Conservation (phyloP, 2,797 vertebrate genomes). For the Artibeus lituratus region DNA sequence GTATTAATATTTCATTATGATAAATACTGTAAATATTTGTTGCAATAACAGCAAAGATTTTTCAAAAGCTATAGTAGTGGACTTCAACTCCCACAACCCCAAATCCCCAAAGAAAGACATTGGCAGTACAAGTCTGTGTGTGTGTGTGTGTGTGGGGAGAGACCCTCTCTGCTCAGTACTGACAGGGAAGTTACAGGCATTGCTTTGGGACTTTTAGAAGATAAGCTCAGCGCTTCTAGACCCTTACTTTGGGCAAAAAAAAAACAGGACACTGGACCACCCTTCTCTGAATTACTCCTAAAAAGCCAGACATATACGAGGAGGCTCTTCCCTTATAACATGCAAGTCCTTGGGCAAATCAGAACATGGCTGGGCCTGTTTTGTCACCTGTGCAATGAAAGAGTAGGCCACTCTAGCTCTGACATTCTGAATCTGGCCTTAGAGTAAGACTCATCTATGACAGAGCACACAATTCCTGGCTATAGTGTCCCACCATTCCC, state of each 20-base stretch:
- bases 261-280: background rate
- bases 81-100: background rate
- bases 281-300: background rate
- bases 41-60: background rate
- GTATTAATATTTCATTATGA: background rate
- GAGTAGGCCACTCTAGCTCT: background rate
- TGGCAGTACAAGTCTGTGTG: fast-evolving
- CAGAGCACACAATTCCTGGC: fast-evolving
- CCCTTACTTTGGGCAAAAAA: background rate
- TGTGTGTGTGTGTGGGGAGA: too few relatives aligned
- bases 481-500: fast-evolving
- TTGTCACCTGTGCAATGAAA: background rate
- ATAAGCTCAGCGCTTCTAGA: background rate
- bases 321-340: background rate
- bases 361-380: background rate
- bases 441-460: background rate
- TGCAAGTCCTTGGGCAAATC: background rate
- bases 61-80: background rate
- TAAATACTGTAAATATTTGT: background rate
- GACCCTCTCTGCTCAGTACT: background rate
- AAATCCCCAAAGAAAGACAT: background rate
- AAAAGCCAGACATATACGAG: background rate
- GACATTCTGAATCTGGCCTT: background rate
- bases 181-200: fast-evolving
- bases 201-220: background rate